A percentile compares a stretch with the other conserved stretches of the same genome.
These are phyloP conservation scores for Podargus strigoides DNA, from an alignment of 2,797 vertebrate species.

Conservation along the genomic window DNA sequence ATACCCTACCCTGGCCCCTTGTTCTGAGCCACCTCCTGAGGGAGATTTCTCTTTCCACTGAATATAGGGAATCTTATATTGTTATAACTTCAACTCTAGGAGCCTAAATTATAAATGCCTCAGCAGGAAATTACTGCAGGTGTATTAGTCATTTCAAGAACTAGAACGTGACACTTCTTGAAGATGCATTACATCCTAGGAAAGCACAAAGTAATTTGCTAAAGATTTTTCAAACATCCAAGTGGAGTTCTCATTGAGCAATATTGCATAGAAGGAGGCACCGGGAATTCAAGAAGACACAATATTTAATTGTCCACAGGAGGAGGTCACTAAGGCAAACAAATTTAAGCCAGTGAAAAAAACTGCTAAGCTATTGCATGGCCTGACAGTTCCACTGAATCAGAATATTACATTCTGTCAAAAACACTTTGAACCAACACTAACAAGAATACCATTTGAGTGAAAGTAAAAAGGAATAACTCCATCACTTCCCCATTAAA, in stretches of 20 bases:
- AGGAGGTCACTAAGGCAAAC: neutral
- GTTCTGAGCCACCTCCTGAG: neutral
- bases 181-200: neutral
- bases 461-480: neutral
- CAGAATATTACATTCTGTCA: neutral
- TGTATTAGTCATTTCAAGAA: neutral
- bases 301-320: neutral
- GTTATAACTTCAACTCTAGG: neutral
- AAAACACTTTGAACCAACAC: neutral
- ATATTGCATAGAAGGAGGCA: neutral
- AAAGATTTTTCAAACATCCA: neutral
- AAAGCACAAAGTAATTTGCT: neutral
- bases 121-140: neutral
- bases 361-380: neutral
- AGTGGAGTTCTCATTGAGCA: neutral
- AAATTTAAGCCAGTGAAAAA: neutral
- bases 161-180: neutral
- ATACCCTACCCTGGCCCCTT: neutral
- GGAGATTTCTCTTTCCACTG: neutral
- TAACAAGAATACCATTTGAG: neutral
- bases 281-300: neutral
- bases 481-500: neutral
- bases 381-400: neutral
- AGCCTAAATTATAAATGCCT: neutral
- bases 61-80: neutral